Conservation (phyloP, 2,797 vertebrate species). For the Coregonus ussuriensis region DNA sequence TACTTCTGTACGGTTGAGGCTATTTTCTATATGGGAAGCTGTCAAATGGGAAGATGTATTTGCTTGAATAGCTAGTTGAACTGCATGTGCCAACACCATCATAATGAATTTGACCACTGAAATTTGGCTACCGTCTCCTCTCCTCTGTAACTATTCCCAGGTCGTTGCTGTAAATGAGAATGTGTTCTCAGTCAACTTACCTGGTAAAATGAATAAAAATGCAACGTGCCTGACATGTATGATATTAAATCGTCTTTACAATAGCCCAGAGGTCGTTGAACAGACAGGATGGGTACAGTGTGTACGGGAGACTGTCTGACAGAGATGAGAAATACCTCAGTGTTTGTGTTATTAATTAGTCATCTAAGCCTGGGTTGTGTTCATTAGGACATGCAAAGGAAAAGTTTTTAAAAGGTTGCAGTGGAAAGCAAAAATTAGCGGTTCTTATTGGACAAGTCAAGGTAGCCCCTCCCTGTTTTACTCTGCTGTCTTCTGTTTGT, state of each 20-base stretch:
- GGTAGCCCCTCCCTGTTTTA: too few species aligned
- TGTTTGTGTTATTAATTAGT: neutral
- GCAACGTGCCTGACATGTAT: neutral
- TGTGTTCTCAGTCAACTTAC: too few species aligned
- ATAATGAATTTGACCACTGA: neutral
- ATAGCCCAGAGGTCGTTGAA: neutral
- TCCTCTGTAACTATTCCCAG: too few species aligned
- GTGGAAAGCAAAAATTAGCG: too few species aligned
- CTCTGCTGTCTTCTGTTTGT: neutral
- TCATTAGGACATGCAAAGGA: too few species aligned
- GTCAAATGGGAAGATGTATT: neutral
- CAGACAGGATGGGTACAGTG: neutral
- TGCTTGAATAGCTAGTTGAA: too few species aligned
- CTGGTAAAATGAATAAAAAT: neutral
- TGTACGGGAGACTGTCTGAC: neutral
- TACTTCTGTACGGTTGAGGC: neutral
- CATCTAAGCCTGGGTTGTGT: too few species aligned
- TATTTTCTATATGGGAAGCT: neutral
- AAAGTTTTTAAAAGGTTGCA: too few species aligned
- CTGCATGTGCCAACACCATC: neutral
- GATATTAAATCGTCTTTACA: neutral
- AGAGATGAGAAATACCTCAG: neutral
- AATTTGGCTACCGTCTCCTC: too few species aligned
- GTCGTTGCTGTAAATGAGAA: too few species aligned
- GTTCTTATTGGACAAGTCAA: too few species aligned